Percentiles rank a stretch among this genome's conserved stretches.
These are phyloP conservation scores for Cremastobaeus sp. DNA, from an alignment of 2,888 invertebrate genomes.

Conservation along the genomic window DNA sequence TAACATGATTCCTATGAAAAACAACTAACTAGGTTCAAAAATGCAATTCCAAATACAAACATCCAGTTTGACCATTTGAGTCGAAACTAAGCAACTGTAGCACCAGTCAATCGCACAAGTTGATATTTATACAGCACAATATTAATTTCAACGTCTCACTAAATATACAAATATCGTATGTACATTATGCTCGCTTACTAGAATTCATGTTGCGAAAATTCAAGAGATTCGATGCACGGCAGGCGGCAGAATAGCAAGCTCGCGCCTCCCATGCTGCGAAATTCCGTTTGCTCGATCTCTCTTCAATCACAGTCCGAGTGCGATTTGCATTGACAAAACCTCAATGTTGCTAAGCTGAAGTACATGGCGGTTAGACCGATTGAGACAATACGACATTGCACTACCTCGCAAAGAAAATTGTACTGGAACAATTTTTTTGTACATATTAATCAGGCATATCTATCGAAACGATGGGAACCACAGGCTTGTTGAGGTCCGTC, in stretches of 20 bases:
- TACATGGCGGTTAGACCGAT: too few relatives aligned
- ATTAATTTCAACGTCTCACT: conserved; percentile 3
- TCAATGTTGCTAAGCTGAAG: not conserved
- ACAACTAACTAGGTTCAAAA: conserved; percentile 12
- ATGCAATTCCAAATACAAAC: conserved; percentile 22
- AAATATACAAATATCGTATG: conserved; percentile 22
- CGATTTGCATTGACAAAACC: too few relatives aligned
- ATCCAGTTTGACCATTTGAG: not conserved
- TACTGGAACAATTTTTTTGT: conserved; percentile 26
- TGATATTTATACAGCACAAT: too few relatives aligned
- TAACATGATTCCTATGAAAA: not conserved
- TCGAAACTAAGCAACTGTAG: conserved; percentile 6
- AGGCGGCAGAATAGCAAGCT: not conserved
- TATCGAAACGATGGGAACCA: conserved; percentile 92
- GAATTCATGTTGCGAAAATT: not conserved
- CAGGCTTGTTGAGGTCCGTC: conserved; percentile 89
- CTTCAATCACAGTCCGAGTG: not conserved
- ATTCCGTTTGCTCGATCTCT: not conserved
- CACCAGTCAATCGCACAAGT: conserved; percentile 21
- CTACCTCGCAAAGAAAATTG: conserved; percentile 15
- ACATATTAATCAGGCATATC: conserved; percentile 91
- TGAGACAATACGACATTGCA: not conserved
- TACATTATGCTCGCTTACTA: not conserved
- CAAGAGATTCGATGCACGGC: not conserved
- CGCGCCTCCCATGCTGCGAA: too few relatives aligned